Conservation (phyloP, 2,797 vertebrate species). For the Eulemur rubriventer region DNA sequence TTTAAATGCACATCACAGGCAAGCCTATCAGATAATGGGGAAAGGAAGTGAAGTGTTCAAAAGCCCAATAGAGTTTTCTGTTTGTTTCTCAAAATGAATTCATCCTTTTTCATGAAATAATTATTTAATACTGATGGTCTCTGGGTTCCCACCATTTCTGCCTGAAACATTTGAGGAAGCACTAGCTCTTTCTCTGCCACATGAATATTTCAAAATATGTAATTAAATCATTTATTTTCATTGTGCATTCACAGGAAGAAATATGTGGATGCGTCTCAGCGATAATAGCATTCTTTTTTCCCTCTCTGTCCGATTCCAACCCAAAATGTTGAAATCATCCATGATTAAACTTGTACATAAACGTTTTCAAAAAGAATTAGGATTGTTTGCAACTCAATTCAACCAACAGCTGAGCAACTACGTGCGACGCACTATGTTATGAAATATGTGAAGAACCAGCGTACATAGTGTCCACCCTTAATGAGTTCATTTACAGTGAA, state of each 20-base stretch:
- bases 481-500: neutral
- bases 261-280: neutral
- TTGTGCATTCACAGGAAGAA: neutral
- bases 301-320: no score
- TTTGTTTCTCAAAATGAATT: neutral
- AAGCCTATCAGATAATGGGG: neutral
- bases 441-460: rapidly evolving
- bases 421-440: neutral
- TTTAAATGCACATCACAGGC: neutral
- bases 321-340: neutral
- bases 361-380: neutral
- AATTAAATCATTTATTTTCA: neutral
- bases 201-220: neutral
- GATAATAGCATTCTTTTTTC: neutral
- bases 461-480: rapidly evolving
- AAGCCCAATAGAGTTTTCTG: neutral
- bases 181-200: neutral
- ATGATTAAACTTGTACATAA: neutral
- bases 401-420: rapidly evolving
- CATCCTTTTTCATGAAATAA: neutral
- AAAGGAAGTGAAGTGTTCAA: neutral
- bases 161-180: neutral
- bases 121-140: neutral
- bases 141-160: neutral
- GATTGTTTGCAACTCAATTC: neutral